Evolutionary conservation across 23 tunicate genomes (phyloP).

Genomic region (Oikopleura dioica): DNA sequence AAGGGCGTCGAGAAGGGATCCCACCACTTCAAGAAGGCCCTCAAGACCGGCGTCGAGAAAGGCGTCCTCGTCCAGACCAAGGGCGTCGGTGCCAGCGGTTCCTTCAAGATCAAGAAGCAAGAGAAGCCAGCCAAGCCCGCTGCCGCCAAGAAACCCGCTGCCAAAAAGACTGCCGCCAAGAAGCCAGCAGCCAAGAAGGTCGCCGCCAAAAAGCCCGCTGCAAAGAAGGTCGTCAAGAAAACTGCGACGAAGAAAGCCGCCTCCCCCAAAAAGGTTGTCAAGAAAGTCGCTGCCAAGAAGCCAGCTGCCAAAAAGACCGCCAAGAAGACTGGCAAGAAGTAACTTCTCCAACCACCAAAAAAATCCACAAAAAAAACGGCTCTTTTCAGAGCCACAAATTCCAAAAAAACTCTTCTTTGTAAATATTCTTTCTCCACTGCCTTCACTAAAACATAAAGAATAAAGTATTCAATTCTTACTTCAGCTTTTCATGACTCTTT

Average conservation of each 20-base stretch:
- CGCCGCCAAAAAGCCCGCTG: too few species aligned
- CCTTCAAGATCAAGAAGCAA: not conserved
- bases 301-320: not conserved
- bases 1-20: not conserved
- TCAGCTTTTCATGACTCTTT: too few species aligned
- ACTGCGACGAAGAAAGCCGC: not conserved
- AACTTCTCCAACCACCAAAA: too few species aligned
- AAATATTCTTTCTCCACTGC: too few species aligned
- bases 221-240: not conserved
- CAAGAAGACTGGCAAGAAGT: too few species aligned
- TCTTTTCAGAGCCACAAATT: constrained; percentile 4
- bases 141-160: not conserved
- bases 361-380: too few species aligned
- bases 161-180: not conserved
- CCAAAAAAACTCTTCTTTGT: too few species aligned
- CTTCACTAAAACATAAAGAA: too few species aligned
- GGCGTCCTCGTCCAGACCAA: not conserved
- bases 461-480: too few species aligned
- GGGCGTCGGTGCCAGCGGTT: not conserved
- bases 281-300: not conserved
- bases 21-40: not conserved
- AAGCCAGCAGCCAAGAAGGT: not conserved
- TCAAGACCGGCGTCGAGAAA: not conserved
- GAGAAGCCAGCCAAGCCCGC: not conserved
- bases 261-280: not conserved